A percentile compares a stretch with the other conserved stretches of the same genome.
Conservation (phyloP, 2,888 invertebrate genomes). For the Synanthedon vespiformis region DNA sequence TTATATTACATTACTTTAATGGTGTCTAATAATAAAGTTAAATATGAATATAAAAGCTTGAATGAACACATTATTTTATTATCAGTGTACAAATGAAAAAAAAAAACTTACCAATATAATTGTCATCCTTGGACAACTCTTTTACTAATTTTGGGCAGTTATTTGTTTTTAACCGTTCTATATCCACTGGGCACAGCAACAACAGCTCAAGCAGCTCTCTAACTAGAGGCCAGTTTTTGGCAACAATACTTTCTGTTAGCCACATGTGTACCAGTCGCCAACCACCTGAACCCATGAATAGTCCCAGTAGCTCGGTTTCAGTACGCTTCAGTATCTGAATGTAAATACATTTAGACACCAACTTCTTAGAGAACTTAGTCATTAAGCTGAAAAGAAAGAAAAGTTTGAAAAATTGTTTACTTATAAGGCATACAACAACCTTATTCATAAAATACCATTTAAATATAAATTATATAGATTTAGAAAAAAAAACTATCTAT, state of each 20-base stretch:
- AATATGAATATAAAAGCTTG: too few relatives aligned
- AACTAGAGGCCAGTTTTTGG: slow-evolving; percentile 88
- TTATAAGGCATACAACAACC: background rate
- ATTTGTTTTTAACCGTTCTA: slow-evolving; percentile 90
- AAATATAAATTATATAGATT: background rate
- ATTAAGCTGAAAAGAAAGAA: slow-evolving; percentile 80
- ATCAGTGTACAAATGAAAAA: too few relatives aligned
- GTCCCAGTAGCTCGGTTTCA: slow-evolving; percentile 82
- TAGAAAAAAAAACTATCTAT: too few relatives aligned
- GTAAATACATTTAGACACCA: slow-evolving; percentile 96
- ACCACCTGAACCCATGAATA: slow-evolving; percentile 92
- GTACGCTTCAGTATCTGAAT: slow-evolving; percentile 92
- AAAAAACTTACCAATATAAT: slow-evolving; percentile 78
- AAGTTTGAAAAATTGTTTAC: background rate
- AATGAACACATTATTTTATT: too few relatives aligned
- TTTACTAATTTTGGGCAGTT: slow-evolving; percentile 93
- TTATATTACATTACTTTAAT: too few relatives aligned
- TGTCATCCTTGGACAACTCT: slow-evolving; percentile 83
- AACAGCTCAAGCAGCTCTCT: slow-evolving; percentile 88
- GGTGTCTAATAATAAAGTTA: too few relatives aligned
- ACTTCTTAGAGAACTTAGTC: slow-evolving; percentile 94
- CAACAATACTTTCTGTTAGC: slow-evolving; percentile 88
- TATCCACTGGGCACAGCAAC: slow-evolving; percentile 88
- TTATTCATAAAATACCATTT: slow-evolving; percentile 1
- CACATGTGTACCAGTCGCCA: slow-evolving; percentile 93